Evolutionary conservation across 2,797 vertebrate species (phyloP), one percentile per base, ranked within the genome.

Genomic region (Pelobates cultripes): DNA sequence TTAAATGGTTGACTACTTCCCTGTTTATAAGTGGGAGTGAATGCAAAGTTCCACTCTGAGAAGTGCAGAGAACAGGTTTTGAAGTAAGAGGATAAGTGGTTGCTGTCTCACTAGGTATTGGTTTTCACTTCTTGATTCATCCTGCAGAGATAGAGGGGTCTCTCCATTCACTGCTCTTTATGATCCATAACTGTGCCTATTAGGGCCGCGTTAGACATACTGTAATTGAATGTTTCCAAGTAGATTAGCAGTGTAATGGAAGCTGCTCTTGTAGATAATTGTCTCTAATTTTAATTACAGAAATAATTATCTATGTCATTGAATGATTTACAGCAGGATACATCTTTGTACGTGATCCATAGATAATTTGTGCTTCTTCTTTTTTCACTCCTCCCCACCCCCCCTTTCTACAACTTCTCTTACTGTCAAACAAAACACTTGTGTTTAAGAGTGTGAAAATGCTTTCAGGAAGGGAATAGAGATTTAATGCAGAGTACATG

Each of bases 271-370:
- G 73, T 84, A 84, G 82, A 84, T 84, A 84, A 84, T 84, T 79
- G 82, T 84, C 82, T 84, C 72, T 84, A 84, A 84, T 84, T 84
- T 84, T 84, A 84, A 84, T 84, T 84, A 84, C 77, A 84, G 82
- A 79, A 79, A 84, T 84, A 84, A 84, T 84, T 84, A 79, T 84
- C 72, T 79, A 73, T 78, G 82, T 84, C 82, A 79, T 79, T 79
- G 82, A 79, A 76, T 75, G 60, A 84, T 79, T 75, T 79, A 70
- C 82, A 84, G 82, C 67, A 64, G 77, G 82, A 79, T 84, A 66
- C 73, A 75, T 79, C 77, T 84, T 84, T 79, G 72, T 71, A 71
- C 67, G 72, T 75, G 72, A 75, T 75, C 10, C 47, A 51, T 41
- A 64, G 77, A 83, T 78, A 78, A 44, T 78, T 53, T 75, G 43